Conservation (phyloP, 53 echinoderm and acorn worm genomes). For the Holothuria scabra region DNA sequence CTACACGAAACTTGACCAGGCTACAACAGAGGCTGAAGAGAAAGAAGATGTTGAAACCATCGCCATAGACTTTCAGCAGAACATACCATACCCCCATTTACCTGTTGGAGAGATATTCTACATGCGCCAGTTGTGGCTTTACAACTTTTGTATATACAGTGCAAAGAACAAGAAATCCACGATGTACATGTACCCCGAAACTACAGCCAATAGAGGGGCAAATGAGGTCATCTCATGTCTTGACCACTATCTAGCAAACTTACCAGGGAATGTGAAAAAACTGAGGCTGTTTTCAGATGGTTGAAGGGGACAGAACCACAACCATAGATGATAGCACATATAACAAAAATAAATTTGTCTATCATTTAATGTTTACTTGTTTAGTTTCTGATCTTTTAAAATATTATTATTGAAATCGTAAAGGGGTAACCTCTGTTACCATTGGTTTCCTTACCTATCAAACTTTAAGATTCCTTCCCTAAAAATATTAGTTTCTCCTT, state of each 20-base stretch:
- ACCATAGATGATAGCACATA: no score
- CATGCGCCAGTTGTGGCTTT: constrained; percentile 37
- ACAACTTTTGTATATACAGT: constrained; percentile 41
- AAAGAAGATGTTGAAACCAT: constrained; percentile 17
- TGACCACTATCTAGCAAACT: not conserved
- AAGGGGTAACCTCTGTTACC: no score
- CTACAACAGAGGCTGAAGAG: not conserved
- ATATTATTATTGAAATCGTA: no score
- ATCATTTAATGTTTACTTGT: no score
- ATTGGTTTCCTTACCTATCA: no score
- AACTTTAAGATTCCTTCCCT: no score
- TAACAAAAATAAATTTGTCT: no score
- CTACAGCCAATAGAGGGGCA: not conserved
- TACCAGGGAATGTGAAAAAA: constrained; percentile 2
- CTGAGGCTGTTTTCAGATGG: constrained; percentile 10
- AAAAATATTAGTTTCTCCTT: no score
- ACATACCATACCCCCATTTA: constrained; percentile 37
- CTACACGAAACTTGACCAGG: constrained; percentile 8
- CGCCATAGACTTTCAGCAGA: constrained; percentile 39
- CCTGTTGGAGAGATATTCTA: constrained; percentile 51
- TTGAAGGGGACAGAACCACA: no score
- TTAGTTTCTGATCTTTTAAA: no score
- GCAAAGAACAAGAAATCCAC: not conserved
- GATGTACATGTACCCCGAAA: constrained; percentile 46
- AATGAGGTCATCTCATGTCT: no score